Conservation (phyloP, 2,888 invertebrate species). For the Quadroppia sp. region DNA sequence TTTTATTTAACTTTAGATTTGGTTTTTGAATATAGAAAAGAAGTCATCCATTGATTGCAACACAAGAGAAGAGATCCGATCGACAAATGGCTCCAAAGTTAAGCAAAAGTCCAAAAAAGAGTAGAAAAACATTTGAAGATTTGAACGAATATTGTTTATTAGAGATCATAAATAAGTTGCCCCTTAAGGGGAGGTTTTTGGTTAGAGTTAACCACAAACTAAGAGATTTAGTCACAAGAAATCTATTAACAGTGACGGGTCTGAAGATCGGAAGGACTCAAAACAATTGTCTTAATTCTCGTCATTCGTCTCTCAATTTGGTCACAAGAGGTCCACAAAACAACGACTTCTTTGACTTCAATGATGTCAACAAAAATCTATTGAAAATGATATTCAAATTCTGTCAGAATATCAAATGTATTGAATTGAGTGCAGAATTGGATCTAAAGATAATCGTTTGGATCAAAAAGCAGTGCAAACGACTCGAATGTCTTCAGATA, state of each 20-base stretch:
- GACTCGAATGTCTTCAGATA: slow-evolving; percentile 8
- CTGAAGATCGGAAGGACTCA: not conserved
- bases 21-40: no score
- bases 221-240: not conserved
- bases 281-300: not conserved
- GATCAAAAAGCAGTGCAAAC: slow-evolving; percentile 17
- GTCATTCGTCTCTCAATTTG: not conserved
- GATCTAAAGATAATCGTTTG: slow-evolving; percentile 15
- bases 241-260: not conserved
- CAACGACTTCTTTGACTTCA: slow-evolving; percentile 19
- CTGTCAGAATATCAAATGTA: slow-evolving; percentile 15
- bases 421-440: slow-evolving; percentile 27
- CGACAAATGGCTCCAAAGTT: slow-evolving; percentile 9
- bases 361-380: not conserved
- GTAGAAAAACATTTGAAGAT: slow-evolving; percentile 1
- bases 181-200: not conserved
- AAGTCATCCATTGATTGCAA: not conserved
- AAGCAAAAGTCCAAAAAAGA: not conserved
- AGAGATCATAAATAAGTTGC: not conserved
- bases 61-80: not conserved
- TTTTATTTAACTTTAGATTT: no score
- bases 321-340: not conserved
- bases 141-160: slow-evolving; percentile 21
- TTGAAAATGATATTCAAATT: not conserved
- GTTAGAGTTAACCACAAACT: not conserved